Conservation (phyloP, 2,797 vertebrate genomes). For the Thaleichthys pacificus region DNA sequence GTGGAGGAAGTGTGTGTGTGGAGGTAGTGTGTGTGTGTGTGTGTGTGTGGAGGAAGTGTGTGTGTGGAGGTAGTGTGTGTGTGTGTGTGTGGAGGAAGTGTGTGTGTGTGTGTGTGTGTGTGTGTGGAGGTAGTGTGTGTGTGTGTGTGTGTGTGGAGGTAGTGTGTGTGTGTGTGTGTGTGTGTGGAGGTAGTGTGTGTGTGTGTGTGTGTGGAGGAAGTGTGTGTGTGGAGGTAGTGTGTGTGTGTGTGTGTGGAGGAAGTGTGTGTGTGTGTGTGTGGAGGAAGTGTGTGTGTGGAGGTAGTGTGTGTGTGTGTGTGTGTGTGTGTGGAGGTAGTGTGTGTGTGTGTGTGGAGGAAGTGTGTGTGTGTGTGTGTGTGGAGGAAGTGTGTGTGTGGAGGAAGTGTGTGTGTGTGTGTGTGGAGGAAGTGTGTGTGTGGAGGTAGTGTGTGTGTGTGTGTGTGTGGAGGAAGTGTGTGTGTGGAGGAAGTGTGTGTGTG, state of each 20-base stretch:
- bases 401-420: rapidly evolving
- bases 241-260: rapidly evolving
- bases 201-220: rapidly evolving
- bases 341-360: no score
- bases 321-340: no score
- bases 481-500: background rate
- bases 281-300: no score
- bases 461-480: no score
- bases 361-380: rapidly evolving
- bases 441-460: rapidly evolving
- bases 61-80: rapidly evolving
- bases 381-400: no score
- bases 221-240: background rate
- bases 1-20: no score
- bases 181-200: background rate
- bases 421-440: no score
- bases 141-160: rapidly evolving
- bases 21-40: rapidly evolving
- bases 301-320: rapidly evolving
- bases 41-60: no score
- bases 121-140: background rate
- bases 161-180: rapidly evolving
- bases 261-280: rapidly evolving
- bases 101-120: rapidly evolving
- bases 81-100: no score